phyloP scores from a whole-genome alignment of 2,797 vertebrate species.

The Siniperca undulata region DNA sequence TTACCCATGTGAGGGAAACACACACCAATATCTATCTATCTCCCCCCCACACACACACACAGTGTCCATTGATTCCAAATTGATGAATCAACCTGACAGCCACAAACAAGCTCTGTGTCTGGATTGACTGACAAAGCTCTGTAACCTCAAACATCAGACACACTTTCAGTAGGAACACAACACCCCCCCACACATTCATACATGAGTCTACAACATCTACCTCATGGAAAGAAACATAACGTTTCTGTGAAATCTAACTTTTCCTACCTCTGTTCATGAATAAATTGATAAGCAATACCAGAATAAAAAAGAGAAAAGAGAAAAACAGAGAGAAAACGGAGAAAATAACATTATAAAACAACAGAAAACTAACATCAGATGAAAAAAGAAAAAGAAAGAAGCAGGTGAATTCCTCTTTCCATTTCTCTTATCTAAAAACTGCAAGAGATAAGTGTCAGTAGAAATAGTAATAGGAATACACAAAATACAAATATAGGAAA shows the following conservation, averaged over 20 bases:
- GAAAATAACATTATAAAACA: not conserved
- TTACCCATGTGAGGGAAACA: constrained; percentile 43
- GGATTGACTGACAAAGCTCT: constrained; percentile 38
- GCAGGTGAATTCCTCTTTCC: constrained; percentile 15
- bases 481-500: not conserved
- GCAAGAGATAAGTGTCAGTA: not conserved
- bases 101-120: constrained; percentile 15
- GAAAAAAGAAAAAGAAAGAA: not conserved
- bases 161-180: constrained; percentile 33
- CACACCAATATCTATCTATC: constrained; percentile 5
- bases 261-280: constrained; percentile 3
- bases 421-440: not conserved
- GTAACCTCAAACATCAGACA: constrained; percentile 48
- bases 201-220: not conserved
- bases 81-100: constrained; percentile 63
- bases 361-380: not conserved
- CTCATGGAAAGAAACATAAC: constrained; percentile 25
- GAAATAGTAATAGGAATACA: not conserved
- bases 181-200: constrained; percentile 25
- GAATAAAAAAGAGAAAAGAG: not conserved
- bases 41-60: constrained; percentile 22
- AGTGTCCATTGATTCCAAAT: constrained; percentile 55
- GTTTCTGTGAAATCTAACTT: constrained; percentile 13
- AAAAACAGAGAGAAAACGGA: not conserved
- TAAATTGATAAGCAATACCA: too few species aligned